Conservation (phyloP, 2,797 vertebrate genomes). For the Manis javanica region DNA sequence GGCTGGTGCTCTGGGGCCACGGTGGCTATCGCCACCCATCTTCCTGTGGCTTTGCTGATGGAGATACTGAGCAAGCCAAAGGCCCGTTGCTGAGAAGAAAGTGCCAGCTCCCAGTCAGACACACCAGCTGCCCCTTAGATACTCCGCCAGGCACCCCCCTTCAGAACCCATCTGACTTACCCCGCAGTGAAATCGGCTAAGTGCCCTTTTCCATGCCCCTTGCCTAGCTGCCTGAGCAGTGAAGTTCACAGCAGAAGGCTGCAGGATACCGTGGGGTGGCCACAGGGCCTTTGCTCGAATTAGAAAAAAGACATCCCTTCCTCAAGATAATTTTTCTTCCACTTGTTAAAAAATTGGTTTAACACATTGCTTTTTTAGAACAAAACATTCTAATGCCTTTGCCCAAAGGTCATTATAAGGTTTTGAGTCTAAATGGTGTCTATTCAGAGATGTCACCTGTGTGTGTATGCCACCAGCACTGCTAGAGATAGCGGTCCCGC, state of each 20-base stretch:
- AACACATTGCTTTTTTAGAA: neutral
- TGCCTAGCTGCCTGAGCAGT: neutral
- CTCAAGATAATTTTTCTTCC: neutral
- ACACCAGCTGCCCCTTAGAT: neutral
- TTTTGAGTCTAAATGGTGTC: neutral
- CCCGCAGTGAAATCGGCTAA: neutral
- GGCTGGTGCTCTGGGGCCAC: neutral
- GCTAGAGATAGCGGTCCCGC: neutral
- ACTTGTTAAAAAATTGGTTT: neutral
- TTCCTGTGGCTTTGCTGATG: slow-evolving; percentile 13
- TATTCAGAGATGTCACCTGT: neutral
- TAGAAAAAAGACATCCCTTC: neutral
- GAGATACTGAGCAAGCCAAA: slow-evolving; percentile 73
- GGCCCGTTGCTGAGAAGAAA: slow-evolving; percentile 75
- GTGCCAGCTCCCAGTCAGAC: slow-evolving; percentile 64
- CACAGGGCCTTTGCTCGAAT: neutral
- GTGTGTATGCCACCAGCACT: neutral
- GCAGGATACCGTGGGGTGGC: neutral
- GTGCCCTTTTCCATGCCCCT: neutral
- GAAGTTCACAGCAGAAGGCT: neutral
- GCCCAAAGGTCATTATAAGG: neutral
- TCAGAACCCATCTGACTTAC: neutral
- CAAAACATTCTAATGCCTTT: neutral
- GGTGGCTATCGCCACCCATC: neutral
- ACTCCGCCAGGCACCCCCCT: neutral